Evolutionary conservation across 2,888 invertebrate species (phyloP), one percentile per base, ranked within the genome.

Genomic region (Cataglyphis livida): DNA sequence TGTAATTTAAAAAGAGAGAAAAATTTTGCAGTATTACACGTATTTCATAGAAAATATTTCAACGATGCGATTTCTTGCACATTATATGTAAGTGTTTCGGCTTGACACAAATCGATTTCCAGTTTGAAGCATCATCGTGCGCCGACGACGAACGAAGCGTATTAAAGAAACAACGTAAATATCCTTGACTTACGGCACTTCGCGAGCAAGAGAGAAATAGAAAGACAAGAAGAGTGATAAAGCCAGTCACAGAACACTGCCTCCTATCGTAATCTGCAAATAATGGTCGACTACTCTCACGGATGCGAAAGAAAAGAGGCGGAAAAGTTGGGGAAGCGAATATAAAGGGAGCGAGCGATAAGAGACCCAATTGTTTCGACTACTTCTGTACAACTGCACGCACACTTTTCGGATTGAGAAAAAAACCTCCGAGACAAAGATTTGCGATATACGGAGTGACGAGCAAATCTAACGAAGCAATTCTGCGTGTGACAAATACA

Each of bases 181-280:
- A 41, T 78, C 32, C 21, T 28, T n/a, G 41, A 38, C 28, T 9
- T 57, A 70, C 54, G 66, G n/a, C 12, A 25, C 38, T 38, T 32
- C 1, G n/a, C n/a, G 25, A 57, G 18, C n/a, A 28, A 70, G 5
- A 28, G 15, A 54, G 28, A 41, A 18, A 44, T 54, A 62, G 54
- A 5, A 44, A 38, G 38, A 82, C 74, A 86, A 62, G 71, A 87
- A 62, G 32, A 25, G n/a, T 44, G 68, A 62, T 79, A 81, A 87
- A 74, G 82, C 54, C 70, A 51, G 75, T 85, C 85, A 84, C 83
- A 51, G 75, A 76, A 35, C 25, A 32, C 65, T 83, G 54, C 54
- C 41, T 66, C 54, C 79, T 68, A 41, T 82, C 54, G 54, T 73
- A 73, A 88, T 87, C 84, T 83, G 84, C 76, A 83, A 87, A 89